These are phyloP conservation scores for Sceloporus tristichus DNA, from an alignment of 2,113 vertebrate species.

Conservation along the genomic window DNA sequence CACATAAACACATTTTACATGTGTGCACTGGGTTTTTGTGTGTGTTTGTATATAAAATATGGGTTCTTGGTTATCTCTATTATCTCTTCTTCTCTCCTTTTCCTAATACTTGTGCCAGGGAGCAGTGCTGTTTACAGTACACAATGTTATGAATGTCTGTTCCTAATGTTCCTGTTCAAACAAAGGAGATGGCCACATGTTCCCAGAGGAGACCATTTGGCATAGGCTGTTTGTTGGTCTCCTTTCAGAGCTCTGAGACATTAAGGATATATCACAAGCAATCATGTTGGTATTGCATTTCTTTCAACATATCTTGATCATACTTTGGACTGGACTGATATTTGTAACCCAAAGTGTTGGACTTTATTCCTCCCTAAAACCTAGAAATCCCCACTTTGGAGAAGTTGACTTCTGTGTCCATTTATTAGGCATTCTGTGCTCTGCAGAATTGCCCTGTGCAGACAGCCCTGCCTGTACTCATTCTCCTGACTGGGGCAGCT, in stretches of 20 bases:
- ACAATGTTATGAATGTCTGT: not conserved
- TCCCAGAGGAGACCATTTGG: fast-evolving
- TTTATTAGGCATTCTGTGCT: not conserved
- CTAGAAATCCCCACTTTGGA: not conserved
- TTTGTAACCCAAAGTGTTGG: not conserved
- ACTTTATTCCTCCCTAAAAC: not conserved
- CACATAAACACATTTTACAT: too few relatives aligned
- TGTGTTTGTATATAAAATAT: not conserved
- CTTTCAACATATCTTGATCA: not conserved
- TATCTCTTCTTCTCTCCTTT: not conserved
- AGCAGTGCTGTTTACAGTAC: not conserved
- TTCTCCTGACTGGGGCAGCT: not conserved
- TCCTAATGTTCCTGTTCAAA: not conserved
- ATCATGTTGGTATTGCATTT: not conserved
- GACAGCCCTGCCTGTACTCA: not conserved
- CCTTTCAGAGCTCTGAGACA: not conserved
- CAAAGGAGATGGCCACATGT: not conserved
- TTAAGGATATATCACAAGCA: not conserved
- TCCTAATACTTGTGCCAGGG: not conserved
- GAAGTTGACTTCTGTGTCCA: not conserved
- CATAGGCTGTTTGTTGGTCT: fast-evolving
- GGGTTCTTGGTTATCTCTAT: not conserved
- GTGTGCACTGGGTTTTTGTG: not conserved
- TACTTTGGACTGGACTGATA: too few relatives aligned
- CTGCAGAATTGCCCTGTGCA: not conserved